Conservation (phyloP, 2,797 vertebrate species). For the Nannoperca australis region DNA sequence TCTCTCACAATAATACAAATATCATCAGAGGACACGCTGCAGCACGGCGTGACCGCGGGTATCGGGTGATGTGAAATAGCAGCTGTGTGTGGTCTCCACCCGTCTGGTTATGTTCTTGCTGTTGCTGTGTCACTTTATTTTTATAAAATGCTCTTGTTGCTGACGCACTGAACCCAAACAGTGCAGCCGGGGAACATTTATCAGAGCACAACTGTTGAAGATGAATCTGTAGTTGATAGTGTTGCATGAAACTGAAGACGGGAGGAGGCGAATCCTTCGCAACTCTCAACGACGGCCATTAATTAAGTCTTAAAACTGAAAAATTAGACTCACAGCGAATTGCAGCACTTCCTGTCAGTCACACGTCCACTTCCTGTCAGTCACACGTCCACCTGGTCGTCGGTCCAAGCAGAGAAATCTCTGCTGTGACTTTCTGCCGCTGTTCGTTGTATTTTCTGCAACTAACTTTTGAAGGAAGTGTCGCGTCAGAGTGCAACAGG, state of each 20-base stretch:
- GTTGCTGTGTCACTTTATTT: neutral
- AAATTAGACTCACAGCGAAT: no score
- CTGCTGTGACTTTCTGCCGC: no score
- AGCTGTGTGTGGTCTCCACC: constrained; percentile 20
- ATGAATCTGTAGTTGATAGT: neutral
- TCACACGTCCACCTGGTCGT: no score
- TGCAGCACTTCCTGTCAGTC: no score
- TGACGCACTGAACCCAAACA: neutral
- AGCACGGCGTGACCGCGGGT: neutral
- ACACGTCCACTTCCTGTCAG: no score
- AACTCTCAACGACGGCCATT: no score
- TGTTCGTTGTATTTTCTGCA: no score
- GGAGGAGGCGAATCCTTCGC: no score
- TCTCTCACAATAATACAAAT: neutral
- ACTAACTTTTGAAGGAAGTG: constrained; percentile 1
- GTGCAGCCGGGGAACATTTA: neutral
- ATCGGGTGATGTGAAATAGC: neutral
- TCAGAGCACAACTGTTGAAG: neutral
- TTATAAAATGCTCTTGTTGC: neutral
- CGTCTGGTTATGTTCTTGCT: neutral
- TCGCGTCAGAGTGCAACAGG: neutral
- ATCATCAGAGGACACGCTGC: neutral
- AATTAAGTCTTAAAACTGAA: no score
- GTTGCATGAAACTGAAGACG: no score
- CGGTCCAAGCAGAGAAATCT: no score